phyloP scores from a whole-genome alignment of 2,113 vertebrate genomes.

The Odocoileus hemionus region DNA sequence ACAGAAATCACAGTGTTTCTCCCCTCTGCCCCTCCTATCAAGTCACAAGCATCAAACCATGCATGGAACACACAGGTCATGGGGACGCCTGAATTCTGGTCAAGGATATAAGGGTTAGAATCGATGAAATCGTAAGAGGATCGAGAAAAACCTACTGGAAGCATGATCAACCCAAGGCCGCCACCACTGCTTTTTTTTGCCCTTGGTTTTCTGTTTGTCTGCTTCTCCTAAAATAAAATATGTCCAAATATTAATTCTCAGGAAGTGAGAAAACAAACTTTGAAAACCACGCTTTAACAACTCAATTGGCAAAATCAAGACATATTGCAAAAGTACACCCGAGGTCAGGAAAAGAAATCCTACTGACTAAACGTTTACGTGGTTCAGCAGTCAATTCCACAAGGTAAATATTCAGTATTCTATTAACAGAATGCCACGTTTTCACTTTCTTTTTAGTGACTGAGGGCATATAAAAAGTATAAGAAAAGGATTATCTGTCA shows the following conservation, averaged over 20 bases:
- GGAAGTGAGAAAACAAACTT: slow-evolving; percentile 79
- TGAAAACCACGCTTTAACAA: slow-evolving; percentile 77
- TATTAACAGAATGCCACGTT: not conserved
- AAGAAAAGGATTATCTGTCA: not conserved
- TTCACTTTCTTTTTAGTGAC: slow-evolving; percentile 35
- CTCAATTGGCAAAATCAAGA: slow-evolving; percentile 72
- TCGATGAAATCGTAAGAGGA: slow-evolving; percentile 88
- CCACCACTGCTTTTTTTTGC: slow-evolving; percentile 99
- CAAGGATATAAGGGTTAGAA: slow-evolving; percentile 98
- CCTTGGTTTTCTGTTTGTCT: slow-evolving; percentile 97
- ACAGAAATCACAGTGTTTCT: not conserved
- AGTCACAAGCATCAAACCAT: slow-evolving; percentile 86
- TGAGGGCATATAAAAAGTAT: not conserved
- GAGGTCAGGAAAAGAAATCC: slow-evolving; percentile 51
- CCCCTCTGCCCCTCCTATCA: slow-evolving; percentile 73
- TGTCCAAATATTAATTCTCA: slow-evolving; percentile 93
- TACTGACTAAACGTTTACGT: not conserved
- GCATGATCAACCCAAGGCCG: slow-evolving; percentile 99
- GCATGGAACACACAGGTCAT: slow-evolving; percentile 79
- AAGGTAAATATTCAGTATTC: not conserved
- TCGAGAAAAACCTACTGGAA: slow-evolving; percentile 98
- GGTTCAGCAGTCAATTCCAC: not conserved
- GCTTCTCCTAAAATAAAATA: slow-evolving; percentile 97
- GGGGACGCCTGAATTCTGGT: slow-evolving; percentile 90
- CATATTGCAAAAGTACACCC: slow-evolving; percentile 66